Base-by-base conservation (phyloP, 2,888 invertebrate genomes). In the Osedax frankpressi region DNA sequence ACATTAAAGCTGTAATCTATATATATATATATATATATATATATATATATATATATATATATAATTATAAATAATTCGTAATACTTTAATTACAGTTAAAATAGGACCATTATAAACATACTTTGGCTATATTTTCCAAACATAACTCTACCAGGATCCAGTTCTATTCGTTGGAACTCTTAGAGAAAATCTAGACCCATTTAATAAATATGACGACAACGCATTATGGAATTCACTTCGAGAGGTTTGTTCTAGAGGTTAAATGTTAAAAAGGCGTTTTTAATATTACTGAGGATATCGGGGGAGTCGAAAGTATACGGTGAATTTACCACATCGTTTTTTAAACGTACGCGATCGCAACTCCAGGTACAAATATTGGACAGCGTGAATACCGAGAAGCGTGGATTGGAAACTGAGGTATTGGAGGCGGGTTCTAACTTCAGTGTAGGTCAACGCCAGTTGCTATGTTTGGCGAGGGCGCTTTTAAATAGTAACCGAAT, bases 31-130 rank as follows among this genome's bases (percentile, higher is more conserved):
- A 44, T 44, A 11, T 44, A 44, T 44, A 44, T 44, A 44, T 44
- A 44, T 44, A 44, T 44, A 44, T 44, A 11, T 19, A 44, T 6
- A 44, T 44, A 44, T 19, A 6, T 44, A 69, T 65, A 70, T 73
- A 3, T 83, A 91, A 89, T 88, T 89, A 30, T 89, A 89, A 0
- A 88, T 89, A 60, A 89, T 89, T 1, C 83, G 83, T 1, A 76
- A 83, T 25, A 83, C 83, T 3, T n/a, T n/a, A n/a, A n/a, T n/a
- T n/a, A n/a, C n/a, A n/a, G n/a, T n/a, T n/a, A n/a, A n/a, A n/a
- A n/a, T n/a, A n/a, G n/a, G n/a, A n/a, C n/a, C n/a, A n/a, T n/a
- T n/a, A n/a, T n/a, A n/a, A n/a, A n/a, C n/a, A n/a, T n/a, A n/a
- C n/a, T n/a, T n/a, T n/a, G n/a, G n/a, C n/a, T 59, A 59, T 59